Conservation (phyloP, 2,888 invertebrate species). For the Onthophagus sagittarius region DNA sequence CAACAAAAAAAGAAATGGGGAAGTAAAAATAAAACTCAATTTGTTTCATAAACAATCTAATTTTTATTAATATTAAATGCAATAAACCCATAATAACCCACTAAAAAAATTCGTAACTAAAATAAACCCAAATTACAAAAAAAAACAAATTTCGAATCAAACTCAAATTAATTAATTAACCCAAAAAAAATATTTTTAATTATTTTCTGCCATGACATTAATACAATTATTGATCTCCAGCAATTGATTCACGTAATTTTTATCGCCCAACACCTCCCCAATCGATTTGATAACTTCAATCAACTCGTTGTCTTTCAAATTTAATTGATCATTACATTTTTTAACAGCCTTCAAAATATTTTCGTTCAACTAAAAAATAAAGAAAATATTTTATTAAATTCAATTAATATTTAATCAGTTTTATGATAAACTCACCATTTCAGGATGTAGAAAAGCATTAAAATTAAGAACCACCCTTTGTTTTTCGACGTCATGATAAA, state of each 20-base stretch:
- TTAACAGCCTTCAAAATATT: constrained; percentile 58
- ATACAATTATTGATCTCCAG: constrained; percentile 78
- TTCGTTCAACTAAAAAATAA: constrained; percentile 55
- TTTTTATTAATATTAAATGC: no score
- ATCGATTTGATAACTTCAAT: constrained; percentile 61
- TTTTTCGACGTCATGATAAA: constrained; percentile 66
- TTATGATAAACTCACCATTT: constrained; percentile 55
- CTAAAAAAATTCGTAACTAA: no score
- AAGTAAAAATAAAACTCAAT: no score
- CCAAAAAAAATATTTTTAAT: constrained; percentile 48
- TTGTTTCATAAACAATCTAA: no score
- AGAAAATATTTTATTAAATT: not conserved
- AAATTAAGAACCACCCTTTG: constrained; percentile 73
- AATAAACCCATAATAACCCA: no score
- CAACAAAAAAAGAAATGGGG: no score
- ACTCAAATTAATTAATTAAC: no score
- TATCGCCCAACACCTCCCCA: constrained; percentile 65
- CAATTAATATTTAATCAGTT: not conserved
- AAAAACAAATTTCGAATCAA: no score
- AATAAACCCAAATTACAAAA: no score
- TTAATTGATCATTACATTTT: constrained; percentile 70
- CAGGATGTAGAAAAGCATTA: constrained; percentile 58
- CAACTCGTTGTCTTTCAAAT: constrained; percentile 60
- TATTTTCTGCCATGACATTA: constrained; percentile 69
- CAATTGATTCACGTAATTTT: constrained; percentile 70